phyloP scores from a whole-genome alignment of 2,888 invertebrate genomes.

The Pterobdella sp. region DNA sequence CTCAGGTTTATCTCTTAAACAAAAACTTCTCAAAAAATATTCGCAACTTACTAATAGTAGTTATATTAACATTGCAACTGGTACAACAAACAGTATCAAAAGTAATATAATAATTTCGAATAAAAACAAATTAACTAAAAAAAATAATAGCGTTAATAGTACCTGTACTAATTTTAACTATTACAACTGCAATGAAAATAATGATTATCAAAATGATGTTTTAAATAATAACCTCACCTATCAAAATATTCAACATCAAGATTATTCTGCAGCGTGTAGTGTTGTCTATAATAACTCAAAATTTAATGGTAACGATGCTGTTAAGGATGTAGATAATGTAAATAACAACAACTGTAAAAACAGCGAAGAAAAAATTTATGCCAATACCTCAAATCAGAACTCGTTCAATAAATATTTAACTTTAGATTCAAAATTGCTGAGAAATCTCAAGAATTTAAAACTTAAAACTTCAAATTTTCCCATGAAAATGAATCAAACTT shows the following conservation, averaged over 20 bases:
- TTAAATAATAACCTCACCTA: neutral
- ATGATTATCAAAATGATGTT: neutral
- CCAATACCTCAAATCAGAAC: no score
- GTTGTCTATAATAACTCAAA: neutral
- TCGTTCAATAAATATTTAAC: neutral
- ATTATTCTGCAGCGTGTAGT: neutral
- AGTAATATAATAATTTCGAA: neutral
- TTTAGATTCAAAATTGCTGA: neutral
- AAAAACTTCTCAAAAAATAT: slow-evolving; percentile 2
- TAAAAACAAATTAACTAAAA: neutral
- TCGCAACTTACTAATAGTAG: slow-evolving; percentile 6
- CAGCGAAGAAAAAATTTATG: no score
- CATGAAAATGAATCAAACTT: no score
- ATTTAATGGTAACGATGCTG: neutral
- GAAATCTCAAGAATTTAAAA: neutral
- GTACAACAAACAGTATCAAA: neutral
- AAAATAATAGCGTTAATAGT: neutral
- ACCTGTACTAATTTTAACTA: neutral
- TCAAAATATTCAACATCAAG: neutral
- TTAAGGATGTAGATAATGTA: neutral
- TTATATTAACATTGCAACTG: neutral
- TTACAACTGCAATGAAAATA: neutral
- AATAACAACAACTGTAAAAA: neutral
- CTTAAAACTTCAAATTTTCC: no score
- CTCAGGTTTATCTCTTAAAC: neutral